phyloP scores from a whole-genome alignment of 37 sponge, comb jelly and placozoan genomes.

The Beroe forskalii region DNA sequence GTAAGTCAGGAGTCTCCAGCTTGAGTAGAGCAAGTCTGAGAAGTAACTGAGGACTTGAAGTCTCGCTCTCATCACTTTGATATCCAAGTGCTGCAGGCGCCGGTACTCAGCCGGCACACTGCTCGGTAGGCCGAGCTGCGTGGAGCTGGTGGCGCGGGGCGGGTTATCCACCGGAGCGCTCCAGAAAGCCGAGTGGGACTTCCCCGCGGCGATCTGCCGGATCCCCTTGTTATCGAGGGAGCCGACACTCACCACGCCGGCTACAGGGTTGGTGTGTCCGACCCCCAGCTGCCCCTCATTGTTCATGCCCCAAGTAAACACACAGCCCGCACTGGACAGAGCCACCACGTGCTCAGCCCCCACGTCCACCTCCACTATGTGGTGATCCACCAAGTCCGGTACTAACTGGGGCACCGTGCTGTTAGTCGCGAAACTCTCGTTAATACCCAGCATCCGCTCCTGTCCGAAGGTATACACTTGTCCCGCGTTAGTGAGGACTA shows the following conservation, averaged over 20 bases:
- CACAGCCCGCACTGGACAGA: not conserved
- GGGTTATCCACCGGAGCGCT: slow-evolving; percentile 55
- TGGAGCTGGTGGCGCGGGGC: slow-evolving; percentile 61
- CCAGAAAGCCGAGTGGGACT: slow-evolving; percentile 69
- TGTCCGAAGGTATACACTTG: slow-evolving; percentile 67
- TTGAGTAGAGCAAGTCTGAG: slow-evolving; percentile 68
- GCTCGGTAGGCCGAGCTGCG: slow-evolving; percentile 65
- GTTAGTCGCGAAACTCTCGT: slow-evolving; percentile 27
- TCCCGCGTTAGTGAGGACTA: slow-evolving; percentile 64
- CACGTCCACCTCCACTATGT: slow-evolving; percentile 15
- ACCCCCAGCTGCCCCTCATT: slow-evolving; percentile 70
- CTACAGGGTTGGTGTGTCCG: slow-evolving; percentile 48
- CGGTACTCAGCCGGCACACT: slow-evolving; percentile 72
- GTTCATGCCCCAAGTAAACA: slow-evolving; percentile 54
- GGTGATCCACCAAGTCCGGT: slow-evolving; percentile 24
- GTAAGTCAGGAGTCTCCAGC: slow-evolving; percentile 75
- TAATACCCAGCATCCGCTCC: slow-evolving; percentile 43
- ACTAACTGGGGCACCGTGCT: slow-evolving; percentile 48
- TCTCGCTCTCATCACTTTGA: slow-evolving; percentile 69
- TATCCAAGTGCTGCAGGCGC: slow-evolving; percentile 68
- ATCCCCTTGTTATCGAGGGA: slow-evolving; percentile 69
- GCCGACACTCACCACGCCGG: slow-evolving; percentile 68
- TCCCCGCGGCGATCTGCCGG: slow-evolving; percentile 79
- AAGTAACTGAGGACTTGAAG: slow-evolving; percentile 72
- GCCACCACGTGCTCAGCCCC: slow-evolving; percentile 49